A percentile compares a stretch with the other conserved stretches of the same genome.
phyloP scores from a whole-genome alignment of 2,888 invertebrate species.

The Synergus laeviventris region DNA sequence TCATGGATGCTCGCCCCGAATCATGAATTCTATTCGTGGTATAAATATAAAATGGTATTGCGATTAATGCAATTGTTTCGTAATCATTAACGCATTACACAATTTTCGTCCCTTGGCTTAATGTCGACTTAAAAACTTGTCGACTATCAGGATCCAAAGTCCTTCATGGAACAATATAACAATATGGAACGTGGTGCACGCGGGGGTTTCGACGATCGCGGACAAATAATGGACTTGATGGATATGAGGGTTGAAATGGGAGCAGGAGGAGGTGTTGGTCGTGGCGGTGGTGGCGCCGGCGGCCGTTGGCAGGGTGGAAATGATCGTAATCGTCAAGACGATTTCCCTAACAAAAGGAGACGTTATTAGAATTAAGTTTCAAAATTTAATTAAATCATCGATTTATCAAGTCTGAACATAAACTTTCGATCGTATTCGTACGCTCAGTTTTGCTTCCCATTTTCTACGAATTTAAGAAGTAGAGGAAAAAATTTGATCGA shows the following conservation, averaged over 20 bases:
- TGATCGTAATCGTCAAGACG: conserved; percentile 81
- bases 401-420: neutral
- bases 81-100: conserved; percentile 18
- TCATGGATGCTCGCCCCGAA: conserved; percentile 75
- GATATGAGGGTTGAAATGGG: conserved; percentile 76
- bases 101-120: conserved; percentile 17
- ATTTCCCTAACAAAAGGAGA: conserved; percentile 82
- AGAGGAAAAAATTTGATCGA: neutral
- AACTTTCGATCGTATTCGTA: conserved; percentile 15
- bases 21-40: conserved; percentile 68
- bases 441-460: neutral
- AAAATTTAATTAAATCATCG: neutral
- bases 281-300: conserved; percentile 72
- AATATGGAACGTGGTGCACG: conserved; percentile 73
- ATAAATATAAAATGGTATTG: conserved; percentile 54
- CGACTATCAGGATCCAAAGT: conserved; percentile 74
- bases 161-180: conserved; percentile 76
- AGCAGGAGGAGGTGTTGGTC: conserved; percentile 66
- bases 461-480: neutral
- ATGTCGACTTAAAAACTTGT: conserved; percentile 13
- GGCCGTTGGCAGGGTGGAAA: conserved; percentile 73
- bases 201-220: conserved; percentile 74
- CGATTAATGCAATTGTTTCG: conserved; percentile 6
- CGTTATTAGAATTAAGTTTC: conserved; percentile 77
- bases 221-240: conserved; percentile 75